phyloP scores from a whole-genome alignment of 2,888 invertebrate genomes.

The Zootermopsis nevadensis region DNA sequence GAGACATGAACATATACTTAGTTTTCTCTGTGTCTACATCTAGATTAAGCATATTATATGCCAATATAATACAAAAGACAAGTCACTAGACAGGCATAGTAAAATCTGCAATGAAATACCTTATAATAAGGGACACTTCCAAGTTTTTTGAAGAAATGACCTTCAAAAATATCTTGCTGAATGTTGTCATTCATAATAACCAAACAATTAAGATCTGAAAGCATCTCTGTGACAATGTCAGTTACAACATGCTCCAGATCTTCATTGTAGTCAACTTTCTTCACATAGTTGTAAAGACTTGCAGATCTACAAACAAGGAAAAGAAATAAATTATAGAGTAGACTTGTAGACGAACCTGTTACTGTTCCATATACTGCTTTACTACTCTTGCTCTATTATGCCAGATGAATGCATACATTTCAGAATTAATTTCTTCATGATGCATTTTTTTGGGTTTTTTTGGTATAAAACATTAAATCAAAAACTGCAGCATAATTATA shows the following conservation, averaged over 20 bases:
- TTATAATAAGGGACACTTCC: slow-evolving; percentile 66
- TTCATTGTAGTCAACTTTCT: slow-evolving; percentile 6
- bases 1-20: too few relatives aligned
- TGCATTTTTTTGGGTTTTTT: too few relatives aligned
- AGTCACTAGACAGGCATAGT: not conserved
- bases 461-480: too few relatives aligned
- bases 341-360: too few relatives aligned
- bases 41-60: not conserved
- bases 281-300: not conserved
- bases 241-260: slow-evolving; percentile 38
- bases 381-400: too few relatives aligned
- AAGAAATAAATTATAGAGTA: not conserved
- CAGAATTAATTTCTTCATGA: too few relatives aligned
- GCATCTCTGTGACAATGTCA: slow-evolving; percentile 29
- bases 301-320: not conserved
- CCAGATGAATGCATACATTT: too few relatives aligned
- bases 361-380: too few relatives aligned
- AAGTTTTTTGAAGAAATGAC: slow-evolving; percentile 64
- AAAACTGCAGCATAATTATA: too few relatives aligned
- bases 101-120: slow-evolving; percentile 59
- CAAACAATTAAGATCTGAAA: slow-evolving; percentile 65
- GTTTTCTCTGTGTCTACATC: too few relatives aligned
- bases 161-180: slow-evolving; percentile 68
- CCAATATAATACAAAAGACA: not conserved
- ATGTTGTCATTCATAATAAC: slow-evolving; percentile 67